Conservation (phyloP, 2,113 vertebrate genomes). For the Aphyosemion australe region DNA sequence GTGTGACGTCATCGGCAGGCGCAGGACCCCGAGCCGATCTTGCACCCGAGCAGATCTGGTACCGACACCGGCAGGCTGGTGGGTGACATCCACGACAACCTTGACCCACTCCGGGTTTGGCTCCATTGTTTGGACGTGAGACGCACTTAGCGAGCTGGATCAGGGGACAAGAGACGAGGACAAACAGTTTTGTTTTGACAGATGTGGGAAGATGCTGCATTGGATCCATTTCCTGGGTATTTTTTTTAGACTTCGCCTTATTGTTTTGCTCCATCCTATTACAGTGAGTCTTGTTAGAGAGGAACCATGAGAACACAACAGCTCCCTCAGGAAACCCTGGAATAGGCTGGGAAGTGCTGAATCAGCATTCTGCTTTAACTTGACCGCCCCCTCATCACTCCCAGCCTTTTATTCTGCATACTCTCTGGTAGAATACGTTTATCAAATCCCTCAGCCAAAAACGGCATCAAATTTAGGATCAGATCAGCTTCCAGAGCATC, state of each 20-base stretch:
- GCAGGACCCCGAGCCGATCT: too few relatives aligned
- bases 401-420: constrained; percentile 25
- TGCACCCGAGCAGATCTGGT: too few relatives aligned
- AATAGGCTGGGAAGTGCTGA: constrained; percentile 67
- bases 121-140: constrained; percentile 31
- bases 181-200: constrained; percentile 32
- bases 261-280: neutral
- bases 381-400: constrained; percentile 44
- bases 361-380: constrained; percentile 57
- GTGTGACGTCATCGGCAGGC: too few relatives aligned
- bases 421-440: constrained; percentile 31
- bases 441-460: constrained; percentile 50
- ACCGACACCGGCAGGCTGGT: constrained; percentile 25
- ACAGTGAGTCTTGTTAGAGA: constrained; percentile 18
- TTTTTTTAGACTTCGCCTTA: too few relatives aligned
- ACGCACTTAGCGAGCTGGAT: constrained; percentile 16
- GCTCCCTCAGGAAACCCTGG: constrained; percentile 63
- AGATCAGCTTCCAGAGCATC: too few relatives aligned
- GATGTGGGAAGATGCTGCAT: constrained; percentile 13
- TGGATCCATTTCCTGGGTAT: constrained; percentile 3
- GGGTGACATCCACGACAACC: constrained; percentile 21
- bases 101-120: constrained; percentile 40
- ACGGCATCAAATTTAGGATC: neutral
- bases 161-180: constrained; percentile 1
- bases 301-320: constrained; percentile 38